phyloP scores from a whole-genome alignment of 2,797 vertebrate genomes.

The Myotis planiceps region DNA sequence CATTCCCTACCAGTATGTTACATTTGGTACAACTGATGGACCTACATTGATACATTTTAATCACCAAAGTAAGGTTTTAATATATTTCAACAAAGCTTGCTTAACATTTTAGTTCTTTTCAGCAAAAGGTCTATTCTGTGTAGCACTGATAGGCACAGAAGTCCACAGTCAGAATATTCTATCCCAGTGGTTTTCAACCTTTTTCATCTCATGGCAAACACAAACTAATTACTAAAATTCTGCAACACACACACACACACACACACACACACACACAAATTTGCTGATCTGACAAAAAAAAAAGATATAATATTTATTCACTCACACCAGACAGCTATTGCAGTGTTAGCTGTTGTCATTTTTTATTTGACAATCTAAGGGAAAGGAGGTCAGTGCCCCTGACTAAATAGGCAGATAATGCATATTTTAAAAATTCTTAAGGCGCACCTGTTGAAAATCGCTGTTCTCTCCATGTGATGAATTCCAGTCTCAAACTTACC shows the following conservation, averaged over 20 bases:
- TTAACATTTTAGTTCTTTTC: constrained; percentile 13
- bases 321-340: not conserved
- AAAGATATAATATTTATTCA: not conserved
- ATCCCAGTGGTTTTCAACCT: not conserved
- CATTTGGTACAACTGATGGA: not conserved
- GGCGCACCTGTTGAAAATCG: not conserved
- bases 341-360: not conserved
- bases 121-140: not conserved
- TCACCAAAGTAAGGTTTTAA: not conserved
- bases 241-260: not conserved
- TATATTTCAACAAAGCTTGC: not conserved
- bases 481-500: not conserved
- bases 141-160: not conserved
- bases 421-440: not conserved
- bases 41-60: not conserved
- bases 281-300: not conserved
- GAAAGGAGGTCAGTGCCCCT: not conserved
- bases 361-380: not conserved
- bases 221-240: not conserved
- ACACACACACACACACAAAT: not conserved
- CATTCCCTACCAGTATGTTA: not conserved
- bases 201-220: not conserved
- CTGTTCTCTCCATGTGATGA: not conserved
- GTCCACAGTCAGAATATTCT: not conserved
- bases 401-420: not conserved